Evolutionary conservation across 2,797 vertebrate species (phyloP), one percentile per base, ranked within the genome.

Genomic region (Momotus momota): DNA sequence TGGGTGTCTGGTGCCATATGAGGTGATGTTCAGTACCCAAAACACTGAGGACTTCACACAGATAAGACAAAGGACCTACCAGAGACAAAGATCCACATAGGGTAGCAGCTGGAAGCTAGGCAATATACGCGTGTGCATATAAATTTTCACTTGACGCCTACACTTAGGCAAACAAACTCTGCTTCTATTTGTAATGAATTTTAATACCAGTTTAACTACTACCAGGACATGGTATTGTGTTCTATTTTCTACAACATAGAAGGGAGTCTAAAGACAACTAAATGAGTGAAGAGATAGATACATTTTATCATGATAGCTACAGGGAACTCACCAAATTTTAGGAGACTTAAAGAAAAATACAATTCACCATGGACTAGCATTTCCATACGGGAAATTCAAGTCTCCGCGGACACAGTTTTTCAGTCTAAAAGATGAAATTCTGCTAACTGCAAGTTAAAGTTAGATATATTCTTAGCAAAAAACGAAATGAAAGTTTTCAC

Each of bases 1-100:
- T 22, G 38, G 15, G 27, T 19, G 20, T 72, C 55, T 80, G 38
- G 40, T n/a, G 27, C 33, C 0, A 0, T 43, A 25, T n/a, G 8
- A 65, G 41, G 20, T n/a, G 4, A 10, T 75, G 23, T 31, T 87
- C 45, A 67, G 23, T 15, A 65, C 14, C 29, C 38, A 49, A 55
- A 95, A 51, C 29, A 69, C 19, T 41, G 10, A 66, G 14, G 12
- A 71, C 0, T 0, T 54, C 7, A 1, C 17, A 67, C 25, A 81
- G 26, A 22, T 27, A 31, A 25, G 33, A n/a, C 25, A 83, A 61
- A 93, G 58, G 18, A 67, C 16, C 9, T 46, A 49, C 5, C 12
- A 85, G 67, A 82, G 7, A 27, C 51, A 20, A 69, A 81, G 19
- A 73, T 6, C 2, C 4, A 6, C 51, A 41, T 66, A 62, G 5